Conservation (phyloP, 2,888 invertebrate genomes). For the Hyposoter didymator region DNA sequence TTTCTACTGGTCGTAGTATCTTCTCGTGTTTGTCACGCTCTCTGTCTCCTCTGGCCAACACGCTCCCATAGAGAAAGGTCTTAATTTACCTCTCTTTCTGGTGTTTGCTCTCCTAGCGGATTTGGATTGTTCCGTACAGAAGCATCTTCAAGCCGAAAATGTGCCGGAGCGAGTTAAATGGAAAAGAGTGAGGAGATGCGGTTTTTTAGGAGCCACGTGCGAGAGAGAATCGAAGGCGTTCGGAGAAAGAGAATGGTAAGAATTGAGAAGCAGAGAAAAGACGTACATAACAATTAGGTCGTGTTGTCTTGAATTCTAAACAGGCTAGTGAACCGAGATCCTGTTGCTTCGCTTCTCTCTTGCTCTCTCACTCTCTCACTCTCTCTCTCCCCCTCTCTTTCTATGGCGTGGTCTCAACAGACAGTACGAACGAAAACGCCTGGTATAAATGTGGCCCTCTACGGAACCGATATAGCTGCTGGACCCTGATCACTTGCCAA, state of each 20-base stretch:
- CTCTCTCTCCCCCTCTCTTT: background rate
- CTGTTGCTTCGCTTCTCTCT: constrained; percentile 54
- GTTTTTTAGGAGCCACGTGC: constrained; percentile 53
- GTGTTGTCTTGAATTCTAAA: constrained; percentile 84
- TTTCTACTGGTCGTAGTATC: constrained; percentile 45
- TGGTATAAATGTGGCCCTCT: constrained; percentile 82
- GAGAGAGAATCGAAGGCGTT: constrained; percentile 56
- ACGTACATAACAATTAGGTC: constrained; percentile 83
- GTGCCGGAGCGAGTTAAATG: constrained; percentile 41
- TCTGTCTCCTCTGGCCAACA: constrained; percentile 19
- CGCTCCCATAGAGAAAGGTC: constrained; percentile 73
- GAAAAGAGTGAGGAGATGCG: constrained; percentile 52
- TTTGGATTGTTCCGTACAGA: constrained; percentile 30
- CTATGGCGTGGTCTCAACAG: constrained; percentile 31
- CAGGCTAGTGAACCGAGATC: constrained; percentile 82
- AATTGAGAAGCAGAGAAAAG: constrained; percentile 63
- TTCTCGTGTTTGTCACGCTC: background rate
- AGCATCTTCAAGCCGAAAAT: constrained; percentile 49
- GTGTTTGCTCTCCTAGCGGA: background rate
- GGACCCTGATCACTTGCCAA: constrained; percentile 82
- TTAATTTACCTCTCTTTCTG: constrained; percentile 79
- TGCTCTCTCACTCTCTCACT: constrained; percentile 7
- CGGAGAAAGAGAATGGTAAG: constrained; percentile 60
- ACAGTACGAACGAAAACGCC: constrained; percentile 59
- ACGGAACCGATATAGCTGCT: constrained; percentile 83